Conservation (phyloP, 53 echinoderm and acorn worm genomes). For the Patiria pectinifera region DNA sequence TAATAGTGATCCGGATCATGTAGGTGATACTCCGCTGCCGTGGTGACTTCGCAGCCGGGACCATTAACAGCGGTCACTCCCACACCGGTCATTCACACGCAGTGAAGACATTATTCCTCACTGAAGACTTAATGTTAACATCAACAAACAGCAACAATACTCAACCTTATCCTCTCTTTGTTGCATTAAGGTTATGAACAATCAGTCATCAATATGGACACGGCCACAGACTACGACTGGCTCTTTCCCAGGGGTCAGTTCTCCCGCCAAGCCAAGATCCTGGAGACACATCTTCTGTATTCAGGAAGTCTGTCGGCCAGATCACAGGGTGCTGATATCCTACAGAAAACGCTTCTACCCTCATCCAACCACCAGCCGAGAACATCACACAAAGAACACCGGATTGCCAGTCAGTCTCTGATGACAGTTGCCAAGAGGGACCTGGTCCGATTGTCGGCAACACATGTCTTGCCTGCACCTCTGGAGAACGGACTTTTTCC, state of each 20-base stretch:
- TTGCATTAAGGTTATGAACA: background rate
- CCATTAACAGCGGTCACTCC: no score
- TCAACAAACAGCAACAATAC: background rate
- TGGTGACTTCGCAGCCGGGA: no score
- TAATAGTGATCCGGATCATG: no score
- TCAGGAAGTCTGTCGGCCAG: slow-evolving; percentile 10
- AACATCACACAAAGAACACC: background rate
- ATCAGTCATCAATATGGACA: slow-evolving; percentile 1
- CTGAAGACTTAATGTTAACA: background rate
- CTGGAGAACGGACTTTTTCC: background rate
- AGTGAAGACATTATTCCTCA: no score
- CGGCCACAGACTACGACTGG: slow-evolving; percentile 36
- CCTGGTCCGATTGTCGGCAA: background rate
- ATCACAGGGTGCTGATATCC: background rate
- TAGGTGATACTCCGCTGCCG: no score
- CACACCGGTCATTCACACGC: no score
- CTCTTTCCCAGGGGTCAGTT: slow-evolving; percentile 43
- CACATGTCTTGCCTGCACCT: background rate
- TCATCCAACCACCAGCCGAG: background rate
- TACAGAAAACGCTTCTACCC: background rate
- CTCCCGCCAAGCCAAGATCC: slow-evolving; percentile 42
- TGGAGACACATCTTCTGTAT: slow-evolving; percentile 48
- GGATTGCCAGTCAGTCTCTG: slow-evolving; percentile 2
- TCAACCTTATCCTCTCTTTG: background rate
- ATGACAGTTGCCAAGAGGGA: slow-evolving; percentile 19